phyloP scores from a whole-genome alignment of 2,797 vertebrate genomes.

The Rhabdophis nuchalis region DNA sequence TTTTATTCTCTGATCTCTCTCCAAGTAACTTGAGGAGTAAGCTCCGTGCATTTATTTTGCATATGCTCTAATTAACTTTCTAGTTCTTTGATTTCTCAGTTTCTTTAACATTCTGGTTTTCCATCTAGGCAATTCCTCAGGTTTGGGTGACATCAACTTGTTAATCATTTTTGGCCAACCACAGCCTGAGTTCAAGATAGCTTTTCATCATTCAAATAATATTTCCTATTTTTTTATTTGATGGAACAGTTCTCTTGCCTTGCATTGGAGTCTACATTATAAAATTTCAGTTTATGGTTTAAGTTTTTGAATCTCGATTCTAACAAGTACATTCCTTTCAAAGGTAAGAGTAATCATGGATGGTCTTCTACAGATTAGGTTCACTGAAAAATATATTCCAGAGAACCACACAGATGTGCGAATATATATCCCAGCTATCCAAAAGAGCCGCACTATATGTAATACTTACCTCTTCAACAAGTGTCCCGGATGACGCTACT shows the following conservation, averaged over 20 bases:
- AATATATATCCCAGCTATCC: neutral
- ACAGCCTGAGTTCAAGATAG: neutral
- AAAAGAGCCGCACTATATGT: neutral
- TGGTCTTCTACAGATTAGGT: neutral
- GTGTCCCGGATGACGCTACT: neutral
- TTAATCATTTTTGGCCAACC: neutral
- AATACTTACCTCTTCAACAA: neutral
- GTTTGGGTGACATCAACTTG: neutral
- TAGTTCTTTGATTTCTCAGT: neutral
- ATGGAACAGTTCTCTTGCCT: neutral
- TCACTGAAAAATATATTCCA: neutral
- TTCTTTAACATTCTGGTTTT: neutral
- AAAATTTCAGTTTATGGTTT: neutral
- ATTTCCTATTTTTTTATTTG: neutral
- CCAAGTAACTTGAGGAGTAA: neutral
- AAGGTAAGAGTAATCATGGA: neutral
- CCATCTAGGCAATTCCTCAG: neutral
- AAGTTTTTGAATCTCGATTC: neutral
- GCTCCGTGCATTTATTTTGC: neutral
- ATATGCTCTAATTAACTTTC: neutral
- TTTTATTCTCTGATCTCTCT: neutral
- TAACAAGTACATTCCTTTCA: neutral
- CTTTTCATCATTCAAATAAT: neutral
- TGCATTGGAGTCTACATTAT: neutral
- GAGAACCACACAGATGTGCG: neutral